Evolutionary conservation across 1,140 invertebrate genomes (phyloP).

Genomic region (Rhyacophila brunnea): DNA sequence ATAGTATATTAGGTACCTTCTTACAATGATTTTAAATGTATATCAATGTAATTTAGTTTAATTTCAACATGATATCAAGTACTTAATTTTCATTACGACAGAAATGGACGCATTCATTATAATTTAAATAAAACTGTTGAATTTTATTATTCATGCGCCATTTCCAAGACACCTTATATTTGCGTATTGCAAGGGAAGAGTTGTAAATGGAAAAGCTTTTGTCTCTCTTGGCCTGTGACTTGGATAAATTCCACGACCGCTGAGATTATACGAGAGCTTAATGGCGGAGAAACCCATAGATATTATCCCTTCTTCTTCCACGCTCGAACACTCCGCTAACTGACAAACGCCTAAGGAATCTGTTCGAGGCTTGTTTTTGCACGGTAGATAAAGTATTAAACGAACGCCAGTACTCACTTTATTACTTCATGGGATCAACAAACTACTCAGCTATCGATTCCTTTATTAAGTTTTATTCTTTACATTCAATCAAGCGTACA

Average conservation of each 20-base stretch:
- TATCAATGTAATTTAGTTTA: too few relatives aligned
- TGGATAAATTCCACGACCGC: constrained; percentile 15
- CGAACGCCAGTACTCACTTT: background rate
- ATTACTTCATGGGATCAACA: background rate
- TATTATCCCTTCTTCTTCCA: constrained; percentile 27
- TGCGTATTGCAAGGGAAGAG: background rate
- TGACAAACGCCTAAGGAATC: constrained; percentile 25
- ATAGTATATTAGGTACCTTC: too few relatives aligned
- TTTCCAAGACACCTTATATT: too few relatives aligned
- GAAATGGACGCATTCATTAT: too few relatives aligned
- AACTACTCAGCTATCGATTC: too few relatives aligned
- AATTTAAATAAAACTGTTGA: too few relatives aligned
- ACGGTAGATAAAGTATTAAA: constrained; percentile 1
- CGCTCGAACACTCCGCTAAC: constrained; percentile 5
- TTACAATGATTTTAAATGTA: too few relatives aligned
- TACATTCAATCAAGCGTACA: too few relatives aligned
- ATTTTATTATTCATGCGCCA: background rate
- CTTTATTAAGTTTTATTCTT: too few relatives aligned
- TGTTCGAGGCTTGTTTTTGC: constrained; percentile 9
- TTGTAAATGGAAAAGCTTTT: constrained; percentile 4
- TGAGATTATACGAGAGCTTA: constrained; percentile 31
- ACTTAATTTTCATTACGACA: too few relatives aligned
- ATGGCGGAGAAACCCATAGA: constrained; percentile 34
- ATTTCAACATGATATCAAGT: too few relatives aligned
- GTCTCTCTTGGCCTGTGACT: constrained; percentile 6